Conservation (phyloP, 2,113 vertebrate genomes). For the Rhabdornis inornatus region DNA sequence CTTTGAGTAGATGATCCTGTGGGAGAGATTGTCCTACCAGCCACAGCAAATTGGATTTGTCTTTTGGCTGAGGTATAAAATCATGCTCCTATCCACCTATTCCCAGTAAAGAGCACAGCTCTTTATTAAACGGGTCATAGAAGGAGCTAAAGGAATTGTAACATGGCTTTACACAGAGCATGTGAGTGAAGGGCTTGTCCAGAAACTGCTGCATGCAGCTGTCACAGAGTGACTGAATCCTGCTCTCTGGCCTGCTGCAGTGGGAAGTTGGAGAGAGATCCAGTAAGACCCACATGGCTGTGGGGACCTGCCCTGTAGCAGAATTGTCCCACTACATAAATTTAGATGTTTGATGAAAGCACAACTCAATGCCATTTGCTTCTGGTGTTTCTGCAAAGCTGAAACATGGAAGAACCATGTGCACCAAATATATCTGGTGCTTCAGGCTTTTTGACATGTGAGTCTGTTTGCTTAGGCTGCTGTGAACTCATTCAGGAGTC, state of each 20-base stretch:
- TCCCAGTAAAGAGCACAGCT: background rate
- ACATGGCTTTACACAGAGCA: background rate
- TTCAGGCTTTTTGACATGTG: background rate
- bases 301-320: background rate
- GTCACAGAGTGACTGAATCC: background rate
- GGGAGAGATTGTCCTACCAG: background rate
- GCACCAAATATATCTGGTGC: background rate
- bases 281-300: fast-evolving
- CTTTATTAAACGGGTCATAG: background rate
- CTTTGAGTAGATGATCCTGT: background rate
- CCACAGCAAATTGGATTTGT: background rate
- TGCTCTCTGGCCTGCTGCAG: background rate
- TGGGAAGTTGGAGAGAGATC: background rate
- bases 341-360: background rate
- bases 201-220: background rate
- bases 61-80: background rate
- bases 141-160: background rate
- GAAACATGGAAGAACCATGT: background rate
- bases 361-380: background rate
- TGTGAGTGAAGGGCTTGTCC: background rate
- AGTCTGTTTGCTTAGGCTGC: background rate
- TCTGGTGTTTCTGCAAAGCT: background rate
- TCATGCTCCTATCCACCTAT: background rate
- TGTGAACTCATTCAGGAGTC: background rate
- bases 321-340: background rate